Conservation (phyloP, 2,797 vertebrate species). For the Phyllotis vaccarum region DNA sequence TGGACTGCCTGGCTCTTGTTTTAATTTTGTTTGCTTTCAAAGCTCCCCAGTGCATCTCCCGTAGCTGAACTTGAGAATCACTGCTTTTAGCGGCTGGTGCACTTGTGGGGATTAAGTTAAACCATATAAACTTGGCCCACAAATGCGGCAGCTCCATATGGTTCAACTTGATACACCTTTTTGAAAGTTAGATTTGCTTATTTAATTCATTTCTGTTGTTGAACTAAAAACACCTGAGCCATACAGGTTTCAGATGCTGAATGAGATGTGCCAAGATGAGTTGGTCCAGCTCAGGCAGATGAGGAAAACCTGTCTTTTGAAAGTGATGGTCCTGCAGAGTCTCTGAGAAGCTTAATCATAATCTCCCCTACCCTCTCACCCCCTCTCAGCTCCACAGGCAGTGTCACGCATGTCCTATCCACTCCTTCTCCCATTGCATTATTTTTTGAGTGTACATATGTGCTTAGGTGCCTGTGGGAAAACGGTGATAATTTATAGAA, state of each 20-base stretch:
- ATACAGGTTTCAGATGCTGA: neutral
- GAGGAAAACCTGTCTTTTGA: neutral
- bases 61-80: neutral
- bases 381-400: neutral
- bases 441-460: neutral
- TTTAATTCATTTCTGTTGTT: neutral
- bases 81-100: neutral
- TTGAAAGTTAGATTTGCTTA: neutral
- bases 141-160: neutral
- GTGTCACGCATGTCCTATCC: neutral
- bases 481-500: neutral
- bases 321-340: accelerated
- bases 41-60: neutral
- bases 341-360: neutral
- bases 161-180: neutral
- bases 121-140: neutral
- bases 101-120: neutral
- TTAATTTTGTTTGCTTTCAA: slow-evolving; percentile 19
- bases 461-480: neutral
- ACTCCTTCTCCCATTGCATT: too few species aligned
- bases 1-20: neutral
- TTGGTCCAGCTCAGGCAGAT: neutral
- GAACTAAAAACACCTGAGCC: neutral
- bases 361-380: accelerated
- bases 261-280: neutral